These are phyloP conservation scores for Spondyliosoma cantharus DNA, from an alignment of 2,797 vertebrate genomes.

Conservation along the genomic window DNA sequence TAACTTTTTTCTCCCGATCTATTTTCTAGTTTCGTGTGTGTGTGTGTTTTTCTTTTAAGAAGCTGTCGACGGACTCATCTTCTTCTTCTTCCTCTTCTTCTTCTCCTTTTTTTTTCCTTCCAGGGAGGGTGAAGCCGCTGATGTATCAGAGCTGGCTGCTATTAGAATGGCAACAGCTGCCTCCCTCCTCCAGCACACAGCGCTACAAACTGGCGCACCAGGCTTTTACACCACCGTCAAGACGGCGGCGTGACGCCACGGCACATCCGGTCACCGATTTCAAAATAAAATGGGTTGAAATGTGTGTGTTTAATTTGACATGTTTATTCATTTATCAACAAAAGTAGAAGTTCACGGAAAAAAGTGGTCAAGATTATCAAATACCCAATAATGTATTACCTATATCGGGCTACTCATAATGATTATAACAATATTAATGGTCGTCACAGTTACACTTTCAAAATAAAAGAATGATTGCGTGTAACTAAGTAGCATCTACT, in stretches of 20 bases:
- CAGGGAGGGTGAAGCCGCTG: constrained; percentile 46
- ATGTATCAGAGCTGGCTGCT: constrained; percentile 62
- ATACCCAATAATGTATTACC: too few species aligned
- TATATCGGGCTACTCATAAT: too few species aligned
- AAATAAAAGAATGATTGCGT: too few species aligned
- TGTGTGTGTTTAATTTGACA: not conserved
- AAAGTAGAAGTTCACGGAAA: too few species aligned
- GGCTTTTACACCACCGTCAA: constrained; percentile 47
- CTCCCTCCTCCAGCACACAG: constrained; percentile 64
- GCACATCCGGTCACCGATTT: constrained; percentile 35
- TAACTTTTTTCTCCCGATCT: constrained; percentile 75
- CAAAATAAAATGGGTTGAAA: constrained; percentile 41
- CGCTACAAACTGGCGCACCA: constrained; percentile 68
- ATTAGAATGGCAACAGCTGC: constrained; percentile 79
- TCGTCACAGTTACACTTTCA: too few species aligned
- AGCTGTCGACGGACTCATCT: constrained; percentile 66
- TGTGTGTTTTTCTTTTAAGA: constrained; percentile 53
- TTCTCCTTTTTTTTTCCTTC: constrained; percentile 22
- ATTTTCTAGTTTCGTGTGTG: constrained; percentile 60
- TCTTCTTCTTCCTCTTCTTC: constrained; percentile 6
- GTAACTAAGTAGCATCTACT: too few species aligned
- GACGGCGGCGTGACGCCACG: not conserved
- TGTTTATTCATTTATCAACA: too few species aligned
- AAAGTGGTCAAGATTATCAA: too few species aligned
- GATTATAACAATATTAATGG: too few species aligned